Conservation (phyloP, 2,113 vertebrate species). For the Oxyura jamaicensis region DNA sequence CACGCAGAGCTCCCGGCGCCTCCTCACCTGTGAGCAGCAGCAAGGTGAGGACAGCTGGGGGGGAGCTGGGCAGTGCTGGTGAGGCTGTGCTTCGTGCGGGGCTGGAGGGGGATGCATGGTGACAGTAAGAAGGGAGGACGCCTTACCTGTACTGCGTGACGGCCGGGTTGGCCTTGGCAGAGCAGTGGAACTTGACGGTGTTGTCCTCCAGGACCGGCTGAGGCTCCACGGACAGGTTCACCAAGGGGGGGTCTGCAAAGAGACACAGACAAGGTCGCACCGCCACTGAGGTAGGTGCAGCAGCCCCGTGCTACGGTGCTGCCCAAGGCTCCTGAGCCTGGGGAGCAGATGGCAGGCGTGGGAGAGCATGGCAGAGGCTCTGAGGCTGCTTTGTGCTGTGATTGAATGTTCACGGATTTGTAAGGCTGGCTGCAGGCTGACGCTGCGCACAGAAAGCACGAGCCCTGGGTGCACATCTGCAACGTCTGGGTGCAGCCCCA, state of each 20-base stretch:
- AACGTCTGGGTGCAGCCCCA: not conserved
- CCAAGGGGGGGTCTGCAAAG: constrained; percentile 89
- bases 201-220: constrained; percentile 95
- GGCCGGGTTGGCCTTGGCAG: constrained; percentile 95
- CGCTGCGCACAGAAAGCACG: no score
- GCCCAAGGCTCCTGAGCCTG: not conserved
- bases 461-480: no score
- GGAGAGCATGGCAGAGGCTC: not conserved
- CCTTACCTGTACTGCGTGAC: constrained; percentile 95
- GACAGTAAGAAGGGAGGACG: fast-evolving
- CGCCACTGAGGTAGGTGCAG: no score
- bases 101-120: fast-evolving
- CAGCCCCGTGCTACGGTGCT: not conserved
- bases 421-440: not conserved
- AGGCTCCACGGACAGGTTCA: constrained; percentile 94
- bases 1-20: not conserved
- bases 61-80: not conserved
- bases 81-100: not conserved
- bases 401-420: fast-evolving
- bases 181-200: constrained; percentile 93
- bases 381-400: not conserved
- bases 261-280: not conserved
- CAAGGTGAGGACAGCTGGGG: not conserved
- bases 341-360: fast-evolving
- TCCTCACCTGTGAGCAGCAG: not conserved